These are phyloP conservation scores for Odontamblyopus rebecca DNA, from an alignment of 2,797 vertebrate species.

Conservation along the genomic window DNA sequence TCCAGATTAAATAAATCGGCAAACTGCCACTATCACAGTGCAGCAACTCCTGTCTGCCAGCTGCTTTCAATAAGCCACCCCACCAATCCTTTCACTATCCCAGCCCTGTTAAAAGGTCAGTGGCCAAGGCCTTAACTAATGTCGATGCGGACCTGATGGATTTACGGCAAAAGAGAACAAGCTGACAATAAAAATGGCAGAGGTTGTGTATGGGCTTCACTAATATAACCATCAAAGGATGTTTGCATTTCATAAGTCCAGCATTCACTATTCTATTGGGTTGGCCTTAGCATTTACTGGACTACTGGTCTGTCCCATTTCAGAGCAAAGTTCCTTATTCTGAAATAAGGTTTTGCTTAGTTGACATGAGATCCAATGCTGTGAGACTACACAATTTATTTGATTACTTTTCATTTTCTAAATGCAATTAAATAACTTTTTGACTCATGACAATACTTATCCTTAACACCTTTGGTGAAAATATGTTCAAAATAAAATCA, in stretches of 20 bases:
- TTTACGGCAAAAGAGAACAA: slow-evolving; percentile 62
- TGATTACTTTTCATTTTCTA: neutral
- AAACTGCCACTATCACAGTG: slow-evolving; percentile 64
- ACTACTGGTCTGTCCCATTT: neutral
- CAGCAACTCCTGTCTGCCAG: slow-evolving; percentile 55
- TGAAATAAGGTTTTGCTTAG: neutral
- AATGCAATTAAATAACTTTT: slow-evolving; percentile 62
- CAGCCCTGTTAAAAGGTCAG: slow-evolving; percentile 62
- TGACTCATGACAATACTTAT: slow-evolving; percentile 34
- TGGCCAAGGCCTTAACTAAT: slow-evolving; percentile 44
- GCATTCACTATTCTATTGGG: slow-evolving; percentile 14
- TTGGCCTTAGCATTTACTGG: neutral
- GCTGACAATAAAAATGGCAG: slow-evolving; percentile 39
- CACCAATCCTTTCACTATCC: slow-evolving; percentile 49
- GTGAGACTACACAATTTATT: slow-evolving; percentile 49
- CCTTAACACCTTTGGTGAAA: slow-evolving; percentile 32
- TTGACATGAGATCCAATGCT: slow-evolving; percentile 10
- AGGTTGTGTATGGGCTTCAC: slow-evolving; percentile 25
- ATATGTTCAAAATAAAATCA: slow-evolving; percentile 28
- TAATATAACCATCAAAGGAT: slow-evolving; percentile 48
- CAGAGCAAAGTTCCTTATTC: neutral
- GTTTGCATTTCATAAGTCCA: slow-evolving; percentile 48
- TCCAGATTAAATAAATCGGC: slow-evolving; percentile 73
- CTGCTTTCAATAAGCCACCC: slow-evolving; percentile 79
- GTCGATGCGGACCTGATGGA: slow-evolving; percentile 61